A percentile compares a stretch with the other conserved stretches of the same genome.
Evolutionary conservation across 2,888 invertebrate species (phyloP).

Genomic region (Aplocera efformata): DNA sequence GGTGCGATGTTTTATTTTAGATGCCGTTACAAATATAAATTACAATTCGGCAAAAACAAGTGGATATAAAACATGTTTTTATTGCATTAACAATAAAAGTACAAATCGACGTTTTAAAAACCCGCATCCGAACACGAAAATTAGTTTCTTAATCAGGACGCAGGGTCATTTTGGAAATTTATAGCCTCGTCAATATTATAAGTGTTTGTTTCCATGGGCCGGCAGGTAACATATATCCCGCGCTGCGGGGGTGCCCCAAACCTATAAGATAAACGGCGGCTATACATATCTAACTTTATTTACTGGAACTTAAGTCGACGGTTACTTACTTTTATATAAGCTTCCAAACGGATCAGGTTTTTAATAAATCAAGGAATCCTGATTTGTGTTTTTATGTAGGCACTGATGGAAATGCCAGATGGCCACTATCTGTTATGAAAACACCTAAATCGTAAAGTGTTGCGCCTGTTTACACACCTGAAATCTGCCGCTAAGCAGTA

Average conservation of each 20-base stretch:
- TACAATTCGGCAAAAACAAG: constrained; percentile 1
- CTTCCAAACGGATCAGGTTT: no score
- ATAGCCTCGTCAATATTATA: constrained; percentile 61
- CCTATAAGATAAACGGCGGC: constrained; percentile 36
- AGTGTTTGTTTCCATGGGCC: constrained; percentile 67
- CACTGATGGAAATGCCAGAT: no score
- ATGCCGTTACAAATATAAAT: not conserved
- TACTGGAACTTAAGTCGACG: not conserved
- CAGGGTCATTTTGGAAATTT: constrained; percentile 64
- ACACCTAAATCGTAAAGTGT: no score
- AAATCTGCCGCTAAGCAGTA: no score
- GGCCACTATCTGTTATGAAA: no score
- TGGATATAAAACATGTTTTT: constrained; percentile 12
- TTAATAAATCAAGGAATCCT: no score
- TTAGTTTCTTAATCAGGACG: constrained; percentile 69
- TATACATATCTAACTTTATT: constrained; percentile 19
- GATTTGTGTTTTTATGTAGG: no score
- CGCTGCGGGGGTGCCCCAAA: constrained; percentile 65
- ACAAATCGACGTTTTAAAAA: constrained; percentile 38
- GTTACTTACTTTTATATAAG: not conserved
- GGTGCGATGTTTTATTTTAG: constrained; percentile 1
- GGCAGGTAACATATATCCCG: constrained; percentile 69
- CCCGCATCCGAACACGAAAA: constrained; percentile 48
- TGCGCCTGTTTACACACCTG: no score
- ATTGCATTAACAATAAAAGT: constrained; percentile 33